A percentile compares a stretch with the other conserved stretches of the same genome.
Conservation (phyloP, 2,113 vertebrate species). For the Euleptes europaea region DNA sequence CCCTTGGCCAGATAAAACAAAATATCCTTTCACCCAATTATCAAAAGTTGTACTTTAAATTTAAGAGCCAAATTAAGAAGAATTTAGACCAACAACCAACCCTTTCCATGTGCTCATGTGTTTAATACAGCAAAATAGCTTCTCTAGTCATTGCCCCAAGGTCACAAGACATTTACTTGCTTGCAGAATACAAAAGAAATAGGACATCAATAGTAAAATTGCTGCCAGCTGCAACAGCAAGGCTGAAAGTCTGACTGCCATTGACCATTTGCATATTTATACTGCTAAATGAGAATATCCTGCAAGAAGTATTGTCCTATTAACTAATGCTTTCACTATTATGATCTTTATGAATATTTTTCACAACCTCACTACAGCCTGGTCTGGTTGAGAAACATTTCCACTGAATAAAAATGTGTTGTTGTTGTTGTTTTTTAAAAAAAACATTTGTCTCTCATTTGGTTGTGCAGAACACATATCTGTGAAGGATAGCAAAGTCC, state of each 20-base stretch:
- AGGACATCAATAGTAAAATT: constrained; percentile 20
- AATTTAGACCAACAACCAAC: too few species aligned
- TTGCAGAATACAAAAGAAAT: constrained; percentile 23
- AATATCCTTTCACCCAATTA: background rate
- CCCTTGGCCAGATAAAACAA: too few species aligned
- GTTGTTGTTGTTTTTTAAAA: background rate
- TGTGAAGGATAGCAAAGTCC: background rate
- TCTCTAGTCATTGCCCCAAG: background rate
- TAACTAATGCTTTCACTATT: constrained; percentile 37
- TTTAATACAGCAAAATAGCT: background rate
- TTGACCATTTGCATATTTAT: constrained; percentile 48
- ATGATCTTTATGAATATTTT: constrained; percentile 27
- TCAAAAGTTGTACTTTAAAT: background rate
- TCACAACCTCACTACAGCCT: background rate
- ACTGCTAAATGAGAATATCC: constrained; percentile 35
- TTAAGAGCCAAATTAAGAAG: background rate
- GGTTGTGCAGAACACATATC: background rate
- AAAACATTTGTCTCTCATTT: constrained; percentile 7
- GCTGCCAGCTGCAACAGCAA: constrained; percentile 43
- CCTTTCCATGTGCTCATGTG: background rate
- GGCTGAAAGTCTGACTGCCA: constrained; percentile 36
- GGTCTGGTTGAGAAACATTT: constrained; percentile 12
- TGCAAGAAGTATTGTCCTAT: constrained; percentile 28
- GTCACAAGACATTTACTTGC: background rate
- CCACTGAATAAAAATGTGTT: background rate